Evolutionary conservation across 1,140 invertebrate species (phyloP).

Genomic region (Antheraea pernyi): DNA sequence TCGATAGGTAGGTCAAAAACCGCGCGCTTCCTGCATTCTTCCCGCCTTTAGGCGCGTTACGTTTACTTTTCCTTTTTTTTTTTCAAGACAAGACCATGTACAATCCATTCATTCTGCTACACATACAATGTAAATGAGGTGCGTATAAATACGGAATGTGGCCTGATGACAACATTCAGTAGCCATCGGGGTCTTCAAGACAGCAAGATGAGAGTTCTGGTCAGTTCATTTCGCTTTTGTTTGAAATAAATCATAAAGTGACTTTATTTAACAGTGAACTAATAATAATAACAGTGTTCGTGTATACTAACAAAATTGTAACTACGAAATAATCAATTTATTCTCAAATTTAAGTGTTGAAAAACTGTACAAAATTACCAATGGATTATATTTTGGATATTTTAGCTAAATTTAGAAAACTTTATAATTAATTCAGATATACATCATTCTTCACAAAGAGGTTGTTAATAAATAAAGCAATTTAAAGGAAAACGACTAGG

Average conservation of each 20-base stretch:
- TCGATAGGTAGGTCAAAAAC: constrained; percentile 35
- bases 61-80: constrained; percentile 52
- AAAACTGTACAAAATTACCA: too few relatives aligned
- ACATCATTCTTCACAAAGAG: too few relatives aligned
- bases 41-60: constrained; percentile 40
- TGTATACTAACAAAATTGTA: too few relatives aligned
- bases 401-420: too few relatives aligned
- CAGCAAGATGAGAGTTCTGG: constrained; percentile 70
- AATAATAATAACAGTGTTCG: not conserved
- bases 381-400: too few relatives aligned
- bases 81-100: constrained; percentile 38
- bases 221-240: constrained; percentile 36
- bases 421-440: too few relatives aligned
- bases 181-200: constrained; percentile 46
- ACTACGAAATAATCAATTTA: too few relatives aligned
- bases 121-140: constrained; percentile 42
- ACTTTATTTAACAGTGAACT: not conserved
- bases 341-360: too few relatives aligned
- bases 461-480: not conserved
- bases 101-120: constrained; percentile 42
- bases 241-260: not conserved
- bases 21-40: constrained; percentile 68
- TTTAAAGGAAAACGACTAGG: not conserved
- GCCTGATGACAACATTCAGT: constrained; percentile 52
- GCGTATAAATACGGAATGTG: constrained; percentile 56